Conservation (phyloP, 2,113 vertebrate genomes). For the Uria aalge region DNA sequence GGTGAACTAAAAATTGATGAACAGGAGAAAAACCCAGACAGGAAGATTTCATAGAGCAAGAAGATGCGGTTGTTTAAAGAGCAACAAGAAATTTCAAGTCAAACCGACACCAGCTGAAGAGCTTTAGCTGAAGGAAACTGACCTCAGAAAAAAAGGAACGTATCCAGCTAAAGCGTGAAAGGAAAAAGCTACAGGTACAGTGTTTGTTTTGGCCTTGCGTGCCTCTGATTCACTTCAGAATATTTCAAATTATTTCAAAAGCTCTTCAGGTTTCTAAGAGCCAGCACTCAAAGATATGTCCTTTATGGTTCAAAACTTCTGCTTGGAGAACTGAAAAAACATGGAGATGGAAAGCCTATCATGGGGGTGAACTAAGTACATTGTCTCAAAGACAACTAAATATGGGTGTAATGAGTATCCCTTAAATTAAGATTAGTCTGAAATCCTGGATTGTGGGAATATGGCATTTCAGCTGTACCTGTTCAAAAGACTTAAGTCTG, state of each 20-base stretch:
- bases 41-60: not conserved
- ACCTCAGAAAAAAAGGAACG: not conserved
- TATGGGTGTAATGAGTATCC: not conserved
- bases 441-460: not conserved
- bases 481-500: not conserved
- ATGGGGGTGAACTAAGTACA: not conserved
- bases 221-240: not conserved
- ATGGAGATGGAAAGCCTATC: not conserved
- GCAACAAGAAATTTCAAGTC: not conserved
- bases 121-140: not conserved
- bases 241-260: not conserved
- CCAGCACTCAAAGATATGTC: not conserved
- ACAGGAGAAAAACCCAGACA: not conserved
- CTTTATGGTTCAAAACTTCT: not conserved
- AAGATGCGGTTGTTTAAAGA: not conserved
- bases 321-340: not conserved
- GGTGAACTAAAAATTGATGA: not conserved
- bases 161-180: not conserved
- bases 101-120: not conserved
- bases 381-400: not conserved
- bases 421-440: not conserved
- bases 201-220: not conserved
- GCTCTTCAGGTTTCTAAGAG: not conserved
- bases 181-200: not conserved
- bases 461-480: not conserved